A percentile compares a stretch with the other conserved stretches of the same genome.
Conservation (phyloP, 2,888 invertebrate genomes). For the Macrosiphum euphorbiae region DNA sequence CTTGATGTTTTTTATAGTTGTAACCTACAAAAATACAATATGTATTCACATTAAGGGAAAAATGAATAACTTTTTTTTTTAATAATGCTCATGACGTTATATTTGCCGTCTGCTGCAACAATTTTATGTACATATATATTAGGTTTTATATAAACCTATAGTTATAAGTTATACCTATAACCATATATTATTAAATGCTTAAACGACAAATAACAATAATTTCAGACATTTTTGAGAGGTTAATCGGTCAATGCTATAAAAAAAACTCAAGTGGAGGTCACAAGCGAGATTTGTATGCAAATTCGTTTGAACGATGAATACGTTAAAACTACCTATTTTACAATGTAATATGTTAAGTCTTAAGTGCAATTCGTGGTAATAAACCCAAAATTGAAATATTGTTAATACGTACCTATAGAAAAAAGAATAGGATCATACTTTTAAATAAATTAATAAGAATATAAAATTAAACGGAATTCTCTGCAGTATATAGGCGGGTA, state of each 20-base stretch:
- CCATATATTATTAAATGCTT: neutral
- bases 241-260: slow-evolving; percentile 20
- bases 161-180: neutral
- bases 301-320: neutral
- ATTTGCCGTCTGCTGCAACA: neutral
- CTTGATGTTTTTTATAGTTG: too few species aligned
- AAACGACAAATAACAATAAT: neutral
- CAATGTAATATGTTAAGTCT: neutral
- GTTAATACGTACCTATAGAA: neutral
- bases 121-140: neutral
- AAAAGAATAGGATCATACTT: neutral
- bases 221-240: slow-evolving; percentile 13
- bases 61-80: neutral
- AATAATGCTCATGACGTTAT: neutral
- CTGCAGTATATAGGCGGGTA: neutral
- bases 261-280: neutral
- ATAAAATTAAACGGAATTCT: neutral
- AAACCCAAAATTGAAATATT: neutral
- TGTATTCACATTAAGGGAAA: neutral
- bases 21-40: neutral
- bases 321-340: neutral
- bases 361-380: neutral
- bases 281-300: slow-evolving; percentile 2
- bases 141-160: neutral
- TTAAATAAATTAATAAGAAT: neutral